Conservation (phyloP, 2,888 invertebrate genomes). For the Norana najaformis region DNA sequence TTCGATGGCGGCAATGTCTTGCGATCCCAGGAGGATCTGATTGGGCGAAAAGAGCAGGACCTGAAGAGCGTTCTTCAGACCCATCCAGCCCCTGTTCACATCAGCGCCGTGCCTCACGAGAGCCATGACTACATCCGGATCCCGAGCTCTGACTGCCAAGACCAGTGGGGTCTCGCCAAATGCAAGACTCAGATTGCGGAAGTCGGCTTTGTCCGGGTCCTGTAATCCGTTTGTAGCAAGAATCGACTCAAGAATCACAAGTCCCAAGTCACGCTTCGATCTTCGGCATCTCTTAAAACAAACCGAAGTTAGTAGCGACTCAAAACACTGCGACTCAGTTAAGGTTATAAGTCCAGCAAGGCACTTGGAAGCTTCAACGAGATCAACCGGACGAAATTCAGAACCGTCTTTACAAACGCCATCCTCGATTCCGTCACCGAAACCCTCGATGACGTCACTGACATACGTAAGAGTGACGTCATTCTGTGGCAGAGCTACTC, state of each 20-base stretch:
- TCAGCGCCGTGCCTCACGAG: slow-evolving; percentile 28
- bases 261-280: slow-evolving; percentile 9
- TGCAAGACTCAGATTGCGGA: slow-evolving; percentile 10
- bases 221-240: slow-evolving; percentile 25
- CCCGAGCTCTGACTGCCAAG: slow-evolving; percentile 27
- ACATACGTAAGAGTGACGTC: neutral
- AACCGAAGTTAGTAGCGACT: slow-evolving; percentile 10
- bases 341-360: neutral
- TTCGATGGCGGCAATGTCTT: slow-evolving; percentile 25
- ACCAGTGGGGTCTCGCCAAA: slow-evolving; percentile 30
- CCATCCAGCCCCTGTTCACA: slow-evolving; percentile 23
- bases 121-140: slow-evolving; percentile 26
- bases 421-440: neutral
- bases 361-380: neutral
- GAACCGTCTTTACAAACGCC: neutral
- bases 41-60: slow-evolving; percentile 28
- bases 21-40: neutral
- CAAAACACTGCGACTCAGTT: slow-evolving; percentile 6
- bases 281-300: neutral
- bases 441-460: neutral
- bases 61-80: slow-evolving; percentile 10
- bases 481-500: neutral
- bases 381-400: neutral
- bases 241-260: slow-evolving; percentile 25
- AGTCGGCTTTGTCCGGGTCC: neutral